Evolutionary conservation across 2,113 vertebrate genomes (phyloP).

Genomic region (Herpetotheres cachinnans): DNA sequence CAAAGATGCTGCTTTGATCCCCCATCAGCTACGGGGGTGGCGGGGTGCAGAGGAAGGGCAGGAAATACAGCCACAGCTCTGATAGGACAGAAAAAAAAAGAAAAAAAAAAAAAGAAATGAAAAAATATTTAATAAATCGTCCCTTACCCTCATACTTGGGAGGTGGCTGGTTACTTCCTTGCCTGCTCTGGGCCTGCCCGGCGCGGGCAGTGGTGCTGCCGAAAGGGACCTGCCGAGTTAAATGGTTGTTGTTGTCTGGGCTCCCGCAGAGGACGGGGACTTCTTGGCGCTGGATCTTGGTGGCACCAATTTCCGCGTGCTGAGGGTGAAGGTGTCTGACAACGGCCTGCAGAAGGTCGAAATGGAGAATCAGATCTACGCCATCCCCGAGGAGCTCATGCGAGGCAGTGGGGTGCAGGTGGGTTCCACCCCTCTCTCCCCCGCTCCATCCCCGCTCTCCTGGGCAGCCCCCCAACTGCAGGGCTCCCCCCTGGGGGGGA

Average conservation of each 20-base stretch:
- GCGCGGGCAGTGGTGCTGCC: rapidly evolving
- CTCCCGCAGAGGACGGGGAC: constrained; percentile 85
- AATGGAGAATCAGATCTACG: constrained; percentile 94
- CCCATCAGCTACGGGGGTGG: rapidly evolving
- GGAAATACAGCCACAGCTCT: too few relatives aligned
- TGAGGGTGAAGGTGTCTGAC: constrained; percentile 86
- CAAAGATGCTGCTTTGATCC: too few relatives aligned
- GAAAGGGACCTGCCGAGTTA: rapidly evolving
- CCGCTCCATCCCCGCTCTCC: rapidly evolving
- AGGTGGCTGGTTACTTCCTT: not conserved
- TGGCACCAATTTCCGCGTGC: constrained; percentile 90
- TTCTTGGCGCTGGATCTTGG: constrained; percentile 93
- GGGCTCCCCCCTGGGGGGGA: not conserved
- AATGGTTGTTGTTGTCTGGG: not conserved
- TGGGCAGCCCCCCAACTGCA: not conserved
- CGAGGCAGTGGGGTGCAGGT: constrained; percentile 87
- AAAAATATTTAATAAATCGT: not conserved
- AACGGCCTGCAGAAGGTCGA: constrained; percentile 88
- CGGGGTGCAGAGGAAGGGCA: not conserved
- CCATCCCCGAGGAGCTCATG: constrained; percentile 91
- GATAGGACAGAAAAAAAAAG: rapidly evolving
- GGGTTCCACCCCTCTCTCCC: not conserved
- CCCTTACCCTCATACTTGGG: not conserved
- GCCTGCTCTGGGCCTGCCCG: not conserved
- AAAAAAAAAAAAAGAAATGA: not conserved